Evolutionary conservation across 2,797 vertebrate species (phyloP), one percentile per base, ranked within the genome.

Genomic region (Harpagifer antarcticus): DNA sequence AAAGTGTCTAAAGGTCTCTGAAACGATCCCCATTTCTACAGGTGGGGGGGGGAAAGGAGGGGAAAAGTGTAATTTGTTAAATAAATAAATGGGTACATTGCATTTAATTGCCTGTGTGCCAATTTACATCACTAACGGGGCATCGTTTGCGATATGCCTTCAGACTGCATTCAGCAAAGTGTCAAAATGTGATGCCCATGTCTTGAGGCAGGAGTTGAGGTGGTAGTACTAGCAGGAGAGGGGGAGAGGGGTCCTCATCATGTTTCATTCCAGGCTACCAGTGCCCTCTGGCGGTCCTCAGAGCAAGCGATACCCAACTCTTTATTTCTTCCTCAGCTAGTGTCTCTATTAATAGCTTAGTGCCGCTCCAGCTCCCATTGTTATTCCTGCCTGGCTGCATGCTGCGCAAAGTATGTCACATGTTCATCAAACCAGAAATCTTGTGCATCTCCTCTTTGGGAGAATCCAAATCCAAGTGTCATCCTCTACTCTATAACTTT

Each of bases 331-430:
- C 68, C 58, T n/a, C 60, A 57, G 73, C 88, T 69, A 73, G 79
- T 83, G 77, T 83, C 75, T 76, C 89, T 90, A 92, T 93, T 93
- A 93, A 90, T 89, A 87, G 83, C 89, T 93, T 92, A 92, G 86
- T 91, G 89, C 88, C 42, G 76, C 89, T 91, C 83, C 85, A 91
- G 84, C 88, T 92, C 71, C 85, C 81, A 85, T 83, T 91, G 88
- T 92, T 92, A 89, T 86, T 89, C 86, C 79, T 88, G 90, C 79
- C 78, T 89, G 84, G 82, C 85, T 88, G 91, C 88, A 71, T 76
- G 79, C 82, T 79, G 79, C 43, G 64, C 72, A 75, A 68, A 84
- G 75, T 83, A 88, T 89, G 84, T 72, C 56, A 79, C 68, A 80
- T 78, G 85, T 81, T 91, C 90, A 94, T 91, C 89, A 90, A 89